phyloP scores from a whole-genome alignment of 1,140 invertebrate species.

The Sminthurides bifidus region DNA sequence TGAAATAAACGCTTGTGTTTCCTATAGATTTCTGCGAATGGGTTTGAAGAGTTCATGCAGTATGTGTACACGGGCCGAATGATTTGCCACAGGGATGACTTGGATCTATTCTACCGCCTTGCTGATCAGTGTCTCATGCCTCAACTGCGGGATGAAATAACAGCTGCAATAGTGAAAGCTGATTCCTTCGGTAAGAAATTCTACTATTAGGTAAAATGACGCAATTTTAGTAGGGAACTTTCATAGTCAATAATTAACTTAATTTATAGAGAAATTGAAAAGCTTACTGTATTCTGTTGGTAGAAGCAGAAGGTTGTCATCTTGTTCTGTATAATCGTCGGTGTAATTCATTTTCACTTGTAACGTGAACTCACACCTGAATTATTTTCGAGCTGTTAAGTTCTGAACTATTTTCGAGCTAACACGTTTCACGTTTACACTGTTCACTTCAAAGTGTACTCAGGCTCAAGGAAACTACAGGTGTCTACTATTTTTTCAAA shows the following conservation, averaged over 20 bases:
- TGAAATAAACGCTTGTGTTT: background rate
- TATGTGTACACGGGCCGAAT: conserved; percentile 42
- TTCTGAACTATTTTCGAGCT: too few relatives aligned
- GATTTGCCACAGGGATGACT: conserved; percentile 36
- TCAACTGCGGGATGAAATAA: conserved; percentile 36
- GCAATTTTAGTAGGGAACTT: background rate
- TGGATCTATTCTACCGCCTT: conserved; percentile 38
- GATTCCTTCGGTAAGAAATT: conserved; percentile 37
- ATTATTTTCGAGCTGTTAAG: background rate
- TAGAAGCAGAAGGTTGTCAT: background rate
- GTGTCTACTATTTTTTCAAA: too few relatives aligned
- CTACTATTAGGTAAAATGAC: conserved; percentile 10
- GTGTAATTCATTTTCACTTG: background rate
- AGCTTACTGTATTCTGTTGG: background rate
- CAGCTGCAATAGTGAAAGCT: conserved; percentile 36
- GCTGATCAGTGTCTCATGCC: conserved; percentile 40
- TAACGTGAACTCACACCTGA: background rate
- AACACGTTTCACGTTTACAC: too few relatives aligned
- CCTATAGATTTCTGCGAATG: conserved; percentile 37
- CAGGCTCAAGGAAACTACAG: too few relatives aligned
- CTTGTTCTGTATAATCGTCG: background rate
- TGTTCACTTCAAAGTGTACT: too few relatives aligned
- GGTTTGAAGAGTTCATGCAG: conserved; percentile 39
- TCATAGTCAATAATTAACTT: conserved; percentile 5
- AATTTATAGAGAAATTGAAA: background rate